Evolutionary conservation across 2,888 invertebrate species (phyloP).

Genomic region (Nymphalis urticae): DNA sequence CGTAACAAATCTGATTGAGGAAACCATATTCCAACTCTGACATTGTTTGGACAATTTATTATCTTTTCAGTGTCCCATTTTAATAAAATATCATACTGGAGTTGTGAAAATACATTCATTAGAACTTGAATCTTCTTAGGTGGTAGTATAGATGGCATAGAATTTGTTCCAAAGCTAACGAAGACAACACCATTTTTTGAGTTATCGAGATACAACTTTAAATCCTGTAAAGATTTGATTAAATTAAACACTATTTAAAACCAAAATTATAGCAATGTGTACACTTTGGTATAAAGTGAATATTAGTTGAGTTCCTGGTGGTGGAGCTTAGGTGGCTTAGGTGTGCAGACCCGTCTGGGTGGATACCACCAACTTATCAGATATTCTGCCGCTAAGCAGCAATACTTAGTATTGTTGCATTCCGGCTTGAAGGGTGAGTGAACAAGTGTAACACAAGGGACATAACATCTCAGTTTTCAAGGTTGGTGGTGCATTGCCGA

Average conservation of each 20-base stretch:
- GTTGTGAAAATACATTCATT: slow-evolving; percentile 49
- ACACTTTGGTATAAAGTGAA: not conserved
- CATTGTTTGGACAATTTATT: slow-evolving; percentile 49
- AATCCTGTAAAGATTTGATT: slow-evolving; percentile 46
- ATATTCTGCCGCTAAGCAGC: no score
- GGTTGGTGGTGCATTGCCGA: no score
- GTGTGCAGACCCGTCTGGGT: no score
- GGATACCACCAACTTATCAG: no score
- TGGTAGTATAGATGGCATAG: slow-evolving; percentile 49
- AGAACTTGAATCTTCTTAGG: slow-evolving; percentile 48
- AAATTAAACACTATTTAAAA: not conserved
- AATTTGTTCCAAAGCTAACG: slow-evolving; percentile 60
- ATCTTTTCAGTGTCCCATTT: slow-evolving; percentile 57
- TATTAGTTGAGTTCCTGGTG: no score
- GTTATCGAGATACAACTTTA: slow-evolving; percentile 51
- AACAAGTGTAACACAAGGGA: no score
- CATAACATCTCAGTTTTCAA: no score
- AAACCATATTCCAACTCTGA: slow-evolving; percentile 59
- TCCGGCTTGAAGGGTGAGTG: no score
- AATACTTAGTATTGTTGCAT: no score
- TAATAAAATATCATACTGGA: slow-evolving; percentile 59
- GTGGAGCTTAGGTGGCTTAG: no score
- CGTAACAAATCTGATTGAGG: slow-evolving; percentile 51
- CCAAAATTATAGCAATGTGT: not conserved
- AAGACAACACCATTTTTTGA: slow-evolving; percentile 57